Conservation (phyloP, 1,140 invertebrate species). For the Bradysia coprophila region DNA sequence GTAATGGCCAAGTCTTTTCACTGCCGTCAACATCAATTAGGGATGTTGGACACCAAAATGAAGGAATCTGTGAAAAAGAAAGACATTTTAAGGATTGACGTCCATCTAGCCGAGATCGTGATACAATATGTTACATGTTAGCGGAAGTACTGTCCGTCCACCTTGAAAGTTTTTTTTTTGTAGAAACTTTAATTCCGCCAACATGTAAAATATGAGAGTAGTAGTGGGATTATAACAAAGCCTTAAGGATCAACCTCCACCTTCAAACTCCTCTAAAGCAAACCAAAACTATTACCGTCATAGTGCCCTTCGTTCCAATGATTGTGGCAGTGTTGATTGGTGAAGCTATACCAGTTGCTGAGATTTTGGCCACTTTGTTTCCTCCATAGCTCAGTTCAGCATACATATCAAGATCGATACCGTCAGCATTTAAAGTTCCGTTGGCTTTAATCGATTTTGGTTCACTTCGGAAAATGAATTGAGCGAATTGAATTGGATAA, state of each 20-base stretch:
- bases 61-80: not conserved
- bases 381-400: slow-evolving; percentile 36
- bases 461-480: slow-evolving; percentile 38
- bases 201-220: too few relatives aligned
- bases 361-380: slow-evolving; percentile 36
- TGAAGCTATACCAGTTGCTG: slow-evolving; percentile 25
- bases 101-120: too few relatives aligned
- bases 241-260: too few relatives aligned
- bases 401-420: slow-evolving; percentile 39
- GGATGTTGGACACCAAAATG: slow-evolving; percentile 17
- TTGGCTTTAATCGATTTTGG: slow-evolving; percentile 33
- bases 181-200: too few relatives aligned
- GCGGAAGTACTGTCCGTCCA: too few relatives aligned
- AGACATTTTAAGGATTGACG: too few relatives aligned
- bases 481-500: slow-evolving; percentile 30
- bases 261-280: not conserved
- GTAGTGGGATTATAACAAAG: too few relatives aligned
- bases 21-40: slow-evolving; percentile 20
- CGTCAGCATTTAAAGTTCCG: slow-evolving; percentile 41
- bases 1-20: slow-evolving; percentile 27
- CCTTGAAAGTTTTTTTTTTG: too few relatives aligned
- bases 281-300: slow-evolving; percentile 22
- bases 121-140: too few relatives aligned
- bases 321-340: slow-evolving; percentile 35
- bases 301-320: slow-evolving; percentile 38